Evolutionary conservation across 2,888 invertebrate species (phyloP), one percentile per base, ranked within the genome.

Genomic region (Drosophila nigricruria): DNA sequence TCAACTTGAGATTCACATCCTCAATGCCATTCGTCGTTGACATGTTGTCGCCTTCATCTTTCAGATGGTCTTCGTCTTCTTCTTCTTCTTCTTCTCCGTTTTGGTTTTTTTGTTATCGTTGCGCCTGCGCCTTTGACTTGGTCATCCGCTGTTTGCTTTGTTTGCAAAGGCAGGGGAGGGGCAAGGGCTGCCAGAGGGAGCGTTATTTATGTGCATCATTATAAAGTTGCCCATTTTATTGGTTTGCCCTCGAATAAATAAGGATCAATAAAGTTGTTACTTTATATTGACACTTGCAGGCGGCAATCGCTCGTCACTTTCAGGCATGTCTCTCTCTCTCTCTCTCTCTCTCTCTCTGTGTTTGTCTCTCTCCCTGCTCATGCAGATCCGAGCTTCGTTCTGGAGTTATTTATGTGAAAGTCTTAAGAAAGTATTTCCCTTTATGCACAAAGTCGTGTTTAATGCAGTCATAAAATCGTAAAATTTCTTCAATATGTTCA

Each of bases 261-360:
- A 91, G 89, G 82, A 81, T 88, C 92, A 92, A 92, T 92, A 92
- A 92, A 92, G 92, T 92, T 92, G 92, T 92, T 92, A 92, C 81
- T 92, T 92, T 92, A 92, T 92, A 91, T 90, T 91, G 92, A 91
- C 92, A 92, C 86, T 88, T 75, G 79, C 88, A 89, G 84, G 84
- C 91, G 79, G 90, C 88, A 89, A 89, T 88, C 86, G 89, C 89
- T 88, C 90, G 90, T 90, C 90, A 83, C 83, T 66, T 73, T 73
- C 70, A 8, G 18, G 27, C 1, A 14, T 32, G 27, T 47, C 18
- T 10, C 62, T 54, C 64, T 27, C 18, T 9, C 34, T 5, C 32
- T 18, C 52, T 9, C 34, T 23, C 53, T 34, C 36, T 23, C 34
- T 2, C 6, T n/a, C 27, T 38, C 25, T 23, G 23, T 16, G 14